These are phyloP conservation scores for Cheilosia impressa DNA, from an alignment of 2,888 invertebrate genomes.

Conservation along the genomic window DNA sequence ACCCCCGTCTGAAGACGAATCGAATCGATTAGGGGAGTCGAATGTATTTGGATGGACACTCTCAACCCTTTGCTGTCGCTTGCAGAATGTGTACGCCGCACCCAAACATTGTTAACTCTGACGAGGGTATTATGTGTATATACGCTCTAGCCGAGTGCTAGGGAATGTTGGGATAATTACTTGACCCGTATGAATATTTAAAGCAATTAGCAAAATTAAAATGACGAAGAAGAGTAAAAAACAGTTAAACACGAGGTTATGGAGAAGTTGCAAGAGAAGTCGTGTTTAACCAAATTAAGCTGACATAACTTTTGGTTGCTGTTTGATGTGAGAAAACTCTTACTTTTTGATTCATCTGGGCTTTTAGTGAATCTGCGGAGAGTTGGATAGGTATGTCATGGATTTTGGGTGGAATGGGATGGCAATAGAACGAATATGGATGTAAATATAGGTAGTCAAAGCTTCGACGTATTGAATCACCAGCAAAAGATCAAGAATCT, in stretches of 20 bases:
- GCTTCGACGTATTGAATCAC: too few species aligned
- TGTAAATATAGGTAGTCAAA: too few species aligned
- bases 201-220: constrained; percentile 60
- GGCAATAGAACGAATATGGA: too few species aligned
- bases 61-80: constrained; percentile 21
- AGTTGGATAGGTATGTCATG: too few species aligned
- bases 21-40: constrained; percentile 26
- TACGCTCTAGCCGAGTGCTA: neutral
- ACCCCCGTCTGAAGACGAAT: constrained; percentile 42
- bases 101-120: constrained; percentile 4
- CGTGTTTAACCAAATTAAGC: constrained; percentile 41
- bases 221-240: neutral
- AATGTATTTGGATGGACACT: constrained; percentile 1
- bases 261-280: neutral
- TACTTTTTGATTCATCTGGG: constrained; percentile 9
- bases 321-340: neutral
- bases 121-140: neutral
- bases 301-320: constrained; percentile 18
- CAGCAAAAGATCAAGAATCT: too few species aligned
- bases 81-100: neutral
- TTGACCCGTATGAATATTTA: constrained; percentile 53
- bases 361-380: neutral
- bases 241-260: constrained; percentile 31
- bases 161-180: constrained; percentile 23
- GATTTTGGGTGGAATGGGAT: too few species aligned